phyloP scores from a whole-genome alignment of 2,888 invertebrate genomes.

The Lysandra bellargus region DNA sequence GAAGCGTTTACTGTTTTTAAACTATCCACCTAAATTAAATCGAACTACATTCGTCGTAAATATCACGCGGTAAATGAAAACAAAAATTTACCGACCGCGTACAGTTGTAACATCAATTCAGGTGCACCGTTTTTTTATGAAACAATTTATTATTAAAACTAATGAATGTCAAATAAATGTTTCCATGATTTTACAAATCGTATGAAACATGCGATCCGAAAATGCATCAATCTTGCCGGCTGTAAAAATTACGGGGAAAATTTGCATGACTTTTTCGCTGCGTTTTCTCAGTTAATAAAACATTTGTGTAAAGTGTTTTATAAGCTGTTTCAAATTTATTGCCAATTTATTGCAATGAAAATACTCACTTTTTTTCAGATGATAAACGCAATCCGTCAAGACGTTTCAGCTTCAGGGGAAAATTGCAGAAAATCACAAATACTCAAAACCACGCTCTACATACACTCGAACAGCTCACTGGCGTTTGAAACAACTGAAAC shows the following conservation, averaged over 20 bases:
- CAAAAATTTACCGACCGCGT: not conserved
- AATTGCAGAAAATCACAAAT: constrained; percentile 18
- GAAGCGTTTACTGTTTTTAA: not conserved
- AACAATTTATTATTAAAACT: constrained; percentile 13
- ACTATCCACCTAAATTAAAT: not conserved
- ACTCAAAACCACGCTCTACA: constrained; percentile 26
- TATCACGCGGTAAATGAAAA: constrained; percentile 6
- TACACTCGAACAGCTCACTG: constrained; percentile 18
- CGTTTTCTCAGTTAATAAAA: not conserved
- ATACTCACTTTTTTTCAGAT: constrained; percentile 25
- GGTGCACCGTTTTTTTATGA: not conserved
- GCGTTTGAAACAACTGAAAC: not conserved
- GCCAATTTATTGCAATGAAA: not conserved
- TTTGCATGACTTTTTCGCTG: not conserved
- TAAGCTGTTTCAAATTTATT: not conserved
- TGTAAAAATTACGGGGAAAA: constrained; percentile 6
- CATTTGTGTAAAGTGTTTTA: not conserved
- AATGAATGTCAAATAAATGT: constrained; percentile 24
- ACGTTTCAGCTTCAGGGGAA: not conserved
- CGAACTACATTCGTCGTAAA: not conserved
- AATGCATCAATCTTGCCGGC: constrained; percentile 16
- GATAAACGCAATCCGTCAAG: constrained; percentile 7
- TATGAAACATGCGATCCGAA: constrained; percentile 13
- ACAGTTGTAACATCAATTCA: not conserved
- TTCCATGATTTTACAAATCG: constrained; percentile 4